phyloP scores from a whole-genome alignment of 2,113 vertebrate genomes.

The Calyptomena viridis region DNA sequence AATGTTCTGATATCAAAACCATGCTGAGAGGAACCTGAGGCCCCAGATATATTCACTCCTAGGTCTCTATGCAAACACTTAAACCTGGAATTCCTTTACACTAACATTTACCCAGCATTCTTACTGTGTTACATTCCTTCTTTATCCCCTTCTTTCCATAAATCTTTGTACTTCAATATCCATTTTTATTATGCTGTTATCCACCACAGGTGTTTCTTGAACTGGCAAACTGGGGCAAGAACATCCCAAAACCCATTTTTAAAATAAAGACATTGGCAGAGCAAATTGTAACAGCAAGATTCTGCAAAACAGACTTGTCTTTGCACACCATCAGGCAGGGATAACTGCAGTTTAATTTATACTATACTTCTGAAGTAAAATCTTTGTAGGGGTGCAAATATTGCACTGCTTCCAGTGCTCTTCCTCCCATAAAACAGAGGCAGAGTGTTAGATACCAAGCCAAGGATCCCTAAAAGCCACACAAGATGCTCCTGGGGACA shows the following conservation, averaged over 20 bases:
- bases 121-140: background rate
- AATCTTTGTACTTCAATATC: background rate
- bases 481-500: background rate
- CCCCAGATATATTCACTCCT: background rate
- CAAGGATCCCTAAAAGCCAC: background rate
- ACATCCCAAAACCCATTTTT: background rate
- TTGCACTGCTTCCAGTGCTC: background rate
- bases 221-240: background rate
- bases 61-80: background rate
- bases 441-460: background rate
- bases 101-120: background rate
- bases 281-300: background rate
- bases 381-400: background rate
- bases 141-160: background rate
- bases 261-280: background rate
- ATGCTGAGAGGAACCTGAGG: background rate
- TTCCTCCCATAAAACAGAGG: background rate
- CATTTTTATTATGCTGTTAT: background rate
- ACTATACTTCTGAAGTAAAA: background rate
- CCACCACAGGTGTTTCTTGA: background rate
- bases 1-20: background rate
- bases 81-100: background rate
- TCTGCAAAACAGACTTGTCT: background rate
- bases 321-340: background rate
- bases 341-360: background rate